Conservation (phyloP, 2,113 vertebrate genomes). For the Bungarus multicinctus region DNA sequence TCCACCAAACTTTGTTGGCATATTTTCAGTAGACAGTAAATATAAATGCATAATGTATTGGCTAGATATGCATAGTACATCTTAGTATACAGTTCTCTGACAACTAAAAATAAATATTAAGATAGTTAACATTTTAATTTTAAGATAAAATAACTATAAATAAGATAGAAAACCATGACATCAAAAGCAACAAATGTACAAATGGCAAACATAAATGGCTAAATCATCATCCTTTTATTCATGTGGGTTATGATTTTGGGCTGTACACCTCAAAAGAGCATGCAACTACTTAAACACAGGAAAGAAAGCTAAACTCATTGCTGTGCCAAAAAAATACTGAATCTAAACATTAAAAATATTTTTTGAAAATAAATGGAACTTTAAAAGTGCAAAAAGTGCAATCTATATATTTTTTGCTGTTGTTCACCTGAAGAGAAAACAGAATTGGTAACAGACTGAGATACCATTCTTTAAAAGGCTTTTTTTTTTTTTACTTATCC, state of each 20-base stretch:
- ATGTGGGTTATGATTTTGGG: background rate
- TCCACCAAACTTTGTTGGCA: background rate
- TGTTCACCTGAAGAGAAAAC: background rate
- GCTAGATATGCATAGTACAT: background rate
- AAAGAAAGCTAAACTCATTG: background rate
- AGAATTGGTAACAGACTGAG: background rate
- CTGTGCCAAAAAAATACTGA: background rate
- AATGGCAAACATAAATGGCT: background rate
- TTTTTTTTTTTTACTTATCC: background rate
- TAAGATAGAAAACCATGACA: background rate
- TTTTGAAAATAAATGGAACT: background rate
- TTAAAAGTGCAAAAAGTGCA: background rate
- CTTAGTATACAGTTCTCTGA: background rate
- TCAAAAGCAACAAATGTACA: background rate
- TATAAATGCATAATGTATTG: background rate
- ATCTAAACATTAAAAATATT: background rate
- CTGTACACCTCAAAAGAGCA: background rate
- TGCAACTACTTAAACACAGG: background rate
- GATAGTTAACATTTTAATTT: background rate
- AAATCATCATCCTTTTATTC: background rate
- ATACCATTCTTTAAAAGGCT: background rate
- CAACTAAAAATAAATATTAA: background rate
- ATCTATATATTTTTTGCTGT: background rate
- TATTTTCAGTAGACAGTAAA: background rate
- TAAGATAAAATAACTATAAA: background rate